Percentiles rank a stretch among this genome's conserved stretches.
Evolutionary conservation across 2,113 vertebrate species (phyloP).

Genomic region (Acrocephalus kingi): DNA sequence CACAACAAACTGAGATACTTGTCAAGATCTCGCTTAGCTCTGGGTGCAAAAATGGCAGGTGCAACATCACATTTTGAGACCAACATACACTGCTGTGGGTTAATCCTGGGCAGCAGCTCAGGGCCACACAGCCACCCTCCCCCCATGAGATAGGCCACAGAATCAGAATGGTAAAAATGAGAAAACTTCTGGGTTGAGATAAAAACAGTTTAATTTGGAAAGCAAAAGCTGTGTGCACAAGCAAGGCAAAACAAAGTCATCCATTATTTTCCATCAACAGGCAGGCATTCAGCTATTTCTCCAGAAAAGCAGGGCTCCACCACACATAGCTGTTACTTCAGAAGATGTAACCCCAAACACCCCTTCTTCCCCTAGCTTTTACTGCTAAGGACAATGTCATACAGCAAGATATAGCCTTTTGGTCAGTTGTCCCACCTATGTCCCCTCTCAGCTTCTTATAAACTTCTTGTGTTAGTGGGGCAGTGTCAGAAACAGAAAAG

Average conservation of each 20-base stretch:
- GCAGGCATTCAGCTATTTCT: not conserved
- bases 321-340: not conserved
- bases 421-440: not conserved
- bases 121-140: not conserved
- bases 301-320: not conserved
- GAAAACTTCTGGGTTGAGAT: not conserved
- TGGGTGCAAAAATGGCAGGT: not conserved
- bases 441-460: not conserved
- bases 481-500: not conserved
- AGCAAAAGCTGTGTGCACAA: not conserved
- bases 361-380: not conserved
- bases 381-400: not conserved
- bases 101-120: not conserved
- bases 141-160: not conserved
- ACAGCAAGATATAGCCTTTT: not conserved
- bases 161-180: not conserved
- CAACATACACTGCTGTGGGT: not conserved
- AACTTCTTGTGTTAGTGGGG: not conserved
- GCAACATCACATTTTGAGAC: not conserved
- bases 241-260: not conserved
- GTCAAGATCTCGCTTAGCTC: not conserved
- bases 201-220: not conserved
- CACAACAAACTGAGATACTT: not conserved
- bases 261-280: not conserved
- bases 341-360: not conserved